Evolutionary conservation across 92 coral and sea anemone species (phyloP), one percentile per base, ranked within the genome.

Genomic region (Scolanthus callimorphus): DNA sequence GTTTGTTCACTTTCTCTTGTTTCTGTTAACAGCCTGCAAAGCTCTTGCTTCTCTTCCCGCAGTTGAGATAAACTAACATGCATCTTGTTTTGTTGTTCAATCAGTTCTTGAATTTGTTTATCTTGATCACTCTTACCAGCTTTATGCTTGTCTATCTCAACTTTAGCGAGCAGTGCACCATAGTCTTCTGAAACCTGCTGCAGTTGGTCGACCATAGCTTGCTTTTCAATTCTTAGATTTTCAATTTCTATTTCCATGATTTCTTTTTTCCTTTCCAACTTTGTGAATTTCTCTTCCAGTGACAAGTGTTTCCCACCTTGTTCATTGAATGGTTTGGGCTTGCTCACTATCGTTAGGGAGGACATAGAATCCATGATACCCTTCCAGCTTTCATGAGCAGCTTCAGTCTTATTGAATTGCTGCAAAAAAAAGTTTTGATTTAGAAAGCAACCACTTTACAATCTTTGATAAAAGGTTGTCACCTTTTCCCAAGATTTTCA

Each of bases 231-330:
- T 60, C 27, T 69, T 31, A 82, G 3, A 50, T 69, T 63, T 17
- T 74, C 83, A 31, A 75, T 29, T 57, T 75, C 78, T 55, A 74
- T 78, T 28, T 28, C 59, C 64, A 82, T 47, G 21, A 80, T 65
- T 41, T 67, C 87, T 47, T 67, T 73, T 24, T 80, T 82, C 8
- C 72, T 74, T 48, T 66, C 73, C 2, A 60, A 31, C 38, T 68
- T 57, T 4, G 28, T 47, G 51, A 22, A 71, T 31, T 38, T 52
- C 12, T 65, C 73, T 11, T 51, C 29, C 38, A 57, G 39, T 58
- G 20, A 19, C 3, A n/a, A n/a, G n/a, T n/a, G n/a, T n/a, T n/a
- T n/a, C n/a, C n/a, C n/a, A n/a, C 23, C 31, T 4, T 4, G n/a
- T n/a, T n/a, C n/a, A n/a, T 45, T n/a, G 17, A 27, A 21, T 10